Percentiles rank a stretch among this genome's conserved stretches.
Evolutionary conservation across 1,140 invertebrate genomes (phyloP).

Genomic region (Microplitis demolitor): DNA sequence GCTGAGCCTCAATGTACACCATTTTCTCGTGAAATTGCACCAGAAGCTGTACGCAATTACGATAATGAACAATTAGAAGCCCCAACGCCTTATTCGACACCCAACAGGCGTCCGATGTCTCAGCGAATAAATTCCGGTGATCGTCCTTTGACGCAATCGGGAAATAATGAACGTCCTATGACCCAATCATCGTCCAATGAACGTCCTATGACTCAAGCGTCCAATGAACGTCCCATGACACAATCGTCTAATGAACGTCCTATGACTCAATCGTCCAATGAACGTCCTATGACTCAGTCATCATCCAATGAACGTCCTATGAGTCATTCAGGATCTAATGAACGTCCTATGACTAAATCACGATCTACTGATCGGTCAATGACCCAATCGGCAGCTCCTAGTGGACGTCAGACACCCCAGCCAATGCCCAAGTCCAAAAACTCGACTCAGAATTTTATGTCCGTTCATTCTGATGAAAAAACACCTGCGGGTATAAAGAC

Average conservation of each 20-base stretch:
- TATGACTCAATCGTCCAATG: too few relatives aligned
- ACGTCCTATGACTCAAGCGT: too few relatives aligned
- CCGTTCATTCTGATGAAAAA: slow-evolving; percentile 6
- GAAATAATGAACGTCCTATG: too few relatives aligned
- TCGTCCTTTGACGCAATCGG: too few relatives aligned
- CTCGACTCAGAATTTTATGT: not conserved
- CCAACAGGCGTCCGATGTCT: too few relatives aligned
- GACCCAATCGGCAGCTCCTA: not conserved
- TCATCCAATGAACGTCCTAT: too few relatives aligned
- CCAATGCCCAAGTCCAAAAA: not conserved
- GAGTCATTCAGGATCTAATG: too few relatives aligned
- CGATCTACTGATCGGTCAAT: not conserved
- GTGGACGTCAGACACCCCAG: not conserved
- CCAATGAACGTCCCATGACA: too few relatives aligned
- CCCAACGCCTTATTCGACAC: not conserved
- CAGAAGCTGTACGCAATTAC: not conserved
- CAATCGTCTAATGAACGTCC: too few relatives aligned
- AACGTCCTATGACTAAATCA: not conserved
- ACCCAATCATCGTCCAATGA: too few relatives aligned
- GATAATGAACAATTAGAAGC: not conserved
- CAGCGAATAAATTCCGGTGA: too few relatives aligned
- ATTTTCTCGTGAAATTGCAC: not conserved
- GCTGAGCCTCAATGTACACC: slow-evolving; percentile 37
- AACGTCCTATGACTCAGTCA: too few relatives aligned
- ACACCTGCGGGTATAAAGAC: slow-evolving; percentile 39